Base-by-base conservation (phyloP, 2,888 invertebrate species). In the Drosophila suboccidentalis region DNA sequence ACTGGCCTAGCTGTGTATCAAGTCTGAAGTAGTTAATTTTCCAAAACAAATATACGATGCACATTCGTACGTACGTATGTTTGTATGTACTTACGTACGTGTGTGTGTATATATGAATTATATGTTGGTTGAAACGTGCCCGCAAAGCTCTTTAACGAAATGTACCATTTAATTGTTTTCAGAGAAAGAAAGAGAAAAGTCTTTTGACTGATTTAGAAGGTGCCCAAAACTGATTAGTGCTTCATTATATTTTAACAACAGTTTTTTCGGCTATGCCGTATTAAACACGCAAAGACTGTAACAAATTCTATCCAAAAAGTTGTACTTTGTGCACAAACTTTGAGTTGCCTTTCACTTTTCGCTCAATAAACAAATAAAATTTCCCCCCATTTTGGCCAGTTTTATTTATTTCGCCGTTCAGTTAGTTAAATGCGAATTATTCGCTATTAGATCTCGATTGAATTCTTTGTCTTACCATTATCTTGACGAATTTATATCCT, bases 211-310 rank as follows among this genome's bases (percentile, higher is more conserved):
- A 65, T 50, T 71, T 58, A 46, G 61, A 51, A 76, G 51, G 46
- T 62, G 64, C 64, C 64, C 53, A 54, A 59, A 77, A 62, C 62
- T 67, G 76, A 78, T 79, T 68, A 79, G 67, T 72, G 59, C 62
- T 62, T 76, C 72, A 71, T 68, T 71, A 80, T 55, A 61, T 76
- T 71, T 76, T 61, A 61, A 75, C 78, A 76, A 64, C 15, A 51
- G 36, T 51, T 64, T 64, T 60, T 60, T 80, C 47, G 61, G 71
- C 51, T 68, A 76, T 74, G 75, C 69, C 71, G 71, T 67, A 87
- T 86, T 86, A 87, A 86, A 75, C 73, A 85, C 80, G 68, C 78
- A 79, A 82, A 80, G 74, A 85, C 74, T 87, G 86, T 85, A 85
- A 76, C 86, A 87, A 86, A 87, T 87, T 79, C 81, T 82, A 82